phyloP scores from a whole-genome alignment of 2,888 invertebrate genomes.

The Agonum fuliginosum region DNA sequence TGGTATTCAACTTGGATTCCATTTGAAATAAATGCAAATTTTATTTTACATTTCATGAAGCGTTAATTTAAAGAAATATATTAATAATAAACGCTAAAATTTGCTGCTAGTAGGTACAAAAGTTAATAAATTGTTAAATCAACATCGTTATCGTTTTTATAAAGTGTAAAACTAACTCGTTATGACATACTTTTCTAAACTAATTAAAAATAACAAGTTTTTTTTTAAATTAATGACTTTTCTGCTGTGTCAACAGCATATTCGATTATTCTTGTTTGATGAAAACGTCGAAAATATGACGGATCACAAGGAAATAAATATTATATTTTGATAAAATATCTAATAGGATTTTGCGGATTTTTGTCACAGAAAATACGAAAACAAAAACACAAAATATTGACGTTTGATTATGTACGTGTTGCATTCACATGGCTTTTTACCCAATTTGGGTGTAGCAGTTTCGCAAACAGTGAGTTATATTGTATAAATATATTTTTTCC shows the following conservation, averaged over 20 bases:
- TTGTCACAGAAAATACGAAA: not conserved
- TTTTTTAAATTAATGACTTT: not conserved
- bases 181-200: too few relatives aligned
- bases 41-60: too few relatives aligned
- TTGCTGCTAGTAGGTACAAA: not conserved
- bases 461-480: too few relatives aligned
- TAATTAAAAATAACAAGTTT: too few relatives aligned
- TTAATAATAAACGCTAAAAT: not conserved
- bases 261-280: not conserved
- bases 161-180: too few relatives aligned
- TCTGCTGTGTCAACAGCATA: not conserved
- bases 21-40: too few relatives aligned
- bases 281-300: not conserved
- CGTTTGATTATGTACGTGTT: not conserved
- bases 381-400: not conserved
- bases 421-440: too few relatives aligned
- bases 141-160: not conserved
- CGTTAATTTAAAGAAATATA: not conserved
- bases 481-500: too few relatives aligned
- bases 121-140: not conserved
- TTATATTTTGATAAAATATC: not conserved
- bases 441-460: too few relatives aligned
- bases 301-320: not conserved
- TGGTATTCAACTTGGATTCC: too few relatives aligned
- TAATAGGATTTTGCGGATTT: not conserved